Evolutionary conservation across 2,113 vertebrate genomes (phyloP).

Genomic region (Gavialis gangeticus): DNA sequence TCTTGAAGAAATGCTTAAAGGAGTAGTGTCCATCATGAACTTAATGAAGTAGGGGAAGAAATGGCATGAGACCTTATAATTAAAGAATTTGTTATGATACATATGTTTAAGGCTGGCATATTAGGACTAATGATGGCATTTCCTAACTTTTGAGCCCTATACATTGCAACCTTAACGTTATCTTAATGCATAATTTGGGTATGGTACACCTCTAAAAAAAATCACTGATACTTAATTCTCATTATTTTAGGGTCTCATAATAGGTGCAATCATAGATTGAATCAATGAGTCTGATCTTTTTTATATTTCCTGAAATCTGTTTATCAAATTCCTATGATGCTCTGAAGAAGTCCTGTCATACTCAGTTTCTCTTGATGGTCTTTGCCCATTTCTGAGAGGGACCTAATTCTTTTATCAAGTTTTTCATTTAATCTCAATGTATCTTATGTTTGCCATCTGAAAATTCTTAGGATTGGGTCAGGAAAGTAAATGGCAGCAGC

Average conservation of each 20-base stretch:
- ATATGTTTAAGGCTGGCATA: not conserved
- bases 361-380: not conserved
- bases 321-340: not conserved
- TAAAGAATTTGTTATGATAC: not conserved
- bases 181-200: not conserved
- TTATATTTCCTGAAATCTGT: not conserved
- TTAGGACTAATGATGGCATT: not conserved
- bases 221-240: not conserved
- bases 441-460: not conserved
- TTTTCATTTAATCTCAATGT: not conserved
- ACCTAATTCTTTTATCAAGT: not conserved
- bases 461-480: not conserved
- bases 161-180: not conserved
- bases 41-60: not conserved
- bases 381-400: not conserved
- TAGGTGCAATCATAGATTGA: not conserved
- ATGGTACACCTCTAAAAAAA: not conserved
- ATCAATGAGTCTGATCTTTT: not conserved
- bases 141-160: not conserved
- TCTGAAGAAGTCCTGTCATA: not conserved
- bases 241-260: not conserved
- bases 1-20: not conserved
- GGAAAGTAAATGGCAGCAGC: not conserved
- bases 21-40: rapidly evolving
- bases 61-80: not conserved